A percentile compares a stretch with the other conserved stretches of the same genome.
These are phyloP conservation scores for Babylonia areolata DNA, from an alignment of 1,140 invertebrate species.

Conservation along the genomic window DNA sequence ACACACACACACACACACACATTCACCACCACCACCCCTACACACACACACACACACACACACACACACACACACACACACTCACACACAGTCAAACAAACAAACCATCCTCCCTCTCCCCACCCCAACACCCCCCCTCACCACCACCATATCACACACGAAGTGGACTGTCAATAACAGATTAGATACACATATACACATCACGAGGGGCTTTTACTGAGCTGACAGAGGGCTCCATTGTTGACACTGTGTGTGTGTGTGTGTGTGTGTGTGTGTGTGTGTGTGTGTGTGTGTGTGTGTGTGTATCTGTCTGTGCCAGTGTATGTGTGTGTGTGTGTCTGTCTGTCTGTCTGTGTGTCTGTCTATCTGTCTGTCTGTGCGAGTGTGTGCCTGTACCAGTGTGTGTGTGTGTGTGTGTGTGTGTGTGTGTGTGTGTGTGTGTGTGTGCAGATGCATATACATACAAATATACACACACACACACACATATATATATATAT, in stretches of 20 bases:
- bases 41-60: too few species aligned
- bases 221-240: too few species aligned
- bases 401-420: slow-evolving; percentile 16
- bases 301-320: neutral
- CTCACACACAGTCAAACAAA: too few species aligned
- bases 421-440: neutral
- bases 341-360: neutral
- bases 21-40: too few species aligned
- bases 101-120: too few species aligned
- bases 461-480: neutral
- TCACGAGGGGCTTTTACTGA: too few species aligned
- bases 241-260: neutral
- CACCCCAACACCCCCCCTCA: too few species aligned
- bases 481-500: slow-evolving; percentile 1
- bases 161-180: too few species aligned
- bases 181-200: too few species aligned
- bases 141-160: too few species aligned
- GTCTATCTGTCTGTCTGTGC: neutral
- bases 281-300: neutral
- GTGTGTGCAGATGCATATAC: neutral
- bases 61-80: too few species aligned
- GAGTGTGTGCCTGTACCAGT: neutral
- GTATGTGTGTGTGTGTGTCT: neutral
- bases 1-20: too few species aligned
- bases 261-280: neutral